Evolutionary conservation across 2,113 vertebrate species (phyloP).

Genomic region (Gavialis gangeticus): DNA sequence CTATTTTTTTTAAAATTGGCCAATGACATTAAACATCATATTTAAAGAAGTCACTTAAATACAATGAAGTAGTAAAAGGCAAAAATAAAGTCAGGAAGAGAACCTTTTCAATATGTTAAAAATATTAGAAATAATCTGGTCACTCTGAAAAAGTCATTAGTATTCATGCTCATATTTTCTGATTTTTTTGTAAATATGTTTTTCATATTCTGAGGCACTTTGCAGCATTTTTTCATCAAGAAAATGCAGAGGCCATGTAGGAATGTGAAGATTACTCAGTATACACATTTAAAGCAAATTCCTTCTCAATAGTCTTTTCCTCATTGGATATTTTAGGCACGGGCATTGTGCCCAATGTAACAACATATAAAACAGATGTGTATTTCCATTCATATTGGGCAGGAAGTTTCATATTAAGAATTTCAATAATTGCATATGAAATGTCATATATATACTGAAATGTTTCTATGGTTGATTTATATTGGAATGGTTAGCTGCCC

Average conservation of each 20-base stretch:
- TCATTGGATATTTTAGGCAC: conserved; percentile 75
- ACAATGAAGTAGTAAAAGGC: conserved; percentile 39
- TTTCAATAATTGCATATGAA: conserved; percentile 75
- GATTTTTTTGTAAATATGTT: conserved; percentile 55
- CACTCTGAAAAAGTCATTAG: conserved; percentile 42
- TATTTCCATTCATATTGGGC: conserved; percentile 78
- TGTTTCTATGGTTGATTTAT: conserved; percentile 69
- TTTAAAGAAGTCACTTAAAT: conserved; percentile 25
- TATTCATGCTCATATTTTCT: conserved; percentile 41
- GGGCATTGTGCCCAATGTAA: conserved; percentile 78
- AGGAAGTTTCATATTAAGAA: conserved; percentile 81
- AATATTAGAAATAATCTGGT: conserved; percentile 60
- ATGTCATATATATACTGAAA: conserved; percentile 72
- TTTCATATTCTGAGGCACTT: conserved; percentile 50
- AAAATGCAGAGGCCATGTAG: conserved; percentile 50
- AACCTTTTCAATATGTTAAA: conserved; percentile 51
- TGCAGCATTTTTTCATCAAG: conserved; percentile 37
- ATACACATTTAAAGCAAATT: conserved; percentile 59
- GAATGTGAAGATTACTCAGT: conserved; percentile 63
- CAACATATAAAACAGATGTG: conserved; percentile 82
- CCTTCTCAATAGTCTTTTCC: conserved; percentile 60
- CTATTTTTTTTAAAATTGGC: not conserved
- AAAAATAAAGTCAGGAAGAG: conserved; percentile 41
- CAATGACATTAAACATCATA: not conserved
- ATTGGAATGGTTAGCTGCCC: conserved; percentile 66